Evolutionary conservation across 2,113 vertebrate genomes (phyloP), one percentile per base, ranked within the genome.

Genomic region (Rhinopomastus cyanomelas): DNA sequence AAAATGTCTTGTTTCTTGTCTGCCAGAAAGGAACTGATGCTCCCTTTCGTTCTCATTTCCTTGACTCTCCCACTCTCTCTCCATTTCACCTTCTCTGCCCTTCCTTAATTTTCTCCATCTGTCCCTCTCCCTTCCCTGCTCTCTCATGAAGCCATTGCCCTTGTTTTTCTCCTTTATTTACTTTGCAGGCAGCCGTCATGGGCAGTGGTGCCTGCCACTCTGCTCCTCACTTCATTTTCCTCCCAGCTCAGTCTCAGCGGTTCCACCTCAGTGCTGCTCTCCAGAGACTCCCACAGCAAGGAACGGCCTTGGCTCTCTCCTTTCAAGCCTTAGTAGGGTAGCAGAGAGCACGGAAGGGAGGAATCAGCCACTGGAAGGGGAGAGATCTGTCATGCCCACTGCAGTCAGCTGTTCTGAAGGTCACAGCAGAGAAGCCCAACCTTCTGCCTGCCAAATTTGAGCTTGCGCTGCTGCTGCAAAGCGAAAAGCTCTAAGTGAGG

Each of bases 261-360:
- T 93, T 97, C 71, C 17, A 10, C 80, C 81, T 91, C 87, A 95
- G 66, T 3, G 68, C 65, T 65, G 81, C 83, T 95, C 88, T 95
- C 82, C 64, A 23, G 69, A 92, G 93, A 96, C 80, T 94, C 91
- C 85, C 66, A 65, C 81, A 57, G 66, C 18, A 73, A 91, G 77
- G 3, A 94, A 72, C 80, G 84, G 76, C 53, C 73, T 82, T 61
- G 9, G 92, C 62, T 91, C 75, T 81, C 18, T 12, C 69, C 49
- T 78, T 75, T 94, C 79, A 89, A 89, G 27, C 57, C 74, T 86
- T 85, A 44, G 15, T 15, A 80, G 79, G 49, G 67, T 93, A 60
- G 79, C 36, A 16, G 56, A 74, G 39, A 92, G 71, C 49, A 44
- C 8, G 3, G 51, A 8, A 80, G 44, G 65, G 92, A 94, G 26